Evolutionary conservation across 2,888 invertebrate species (phyloP), one percentile per base, ranked within the genome.

Genomic region (Nebria salina): DNA sequence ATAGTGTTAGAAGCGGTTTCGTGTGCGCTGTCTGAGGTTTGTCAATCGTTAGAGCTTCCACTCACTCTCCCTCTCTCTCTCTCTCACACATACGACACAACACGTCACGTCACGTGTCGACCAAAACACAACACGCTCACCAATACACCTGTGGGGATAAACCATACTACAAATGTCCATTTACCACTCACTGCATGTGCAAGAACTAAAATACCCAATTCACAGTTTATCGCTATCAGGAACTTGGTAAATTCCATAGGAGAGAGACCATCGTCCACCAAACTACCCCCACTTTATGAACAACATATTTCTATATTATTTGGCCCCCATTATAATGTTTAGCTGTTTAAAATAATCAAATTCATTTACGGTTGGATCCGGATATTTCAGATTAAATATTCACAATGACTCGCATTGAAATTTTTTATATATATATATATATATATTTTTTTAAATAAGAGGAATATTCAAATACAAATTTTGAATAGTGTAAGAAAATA

Each of bases 1-100:
- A 83, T 84, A 83, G 73, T 80, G 76, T 76, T 74, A 83, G 83
- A 83, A 84, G 84, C 84, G 84, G 84, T 83, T 84, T 84, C 83
- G 83, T 84, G 82, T 84, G 84, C 84, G 82, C 84, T 83, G 84
- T 83, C 83, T 82, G 81, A 82, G 83, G 83, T 75, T 70, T 83
- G 84, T 83, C 83, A 82, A 81, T 82, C 82, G 83, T 72, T 64
- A 79, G 73, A 75, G 76, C 72, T 78, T 2, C 5, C 79, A 82
- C 68, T 78, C 42, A 34, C 70, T 66, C 34, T 34, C 34, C 1
- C 34, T 34, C 13, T 6, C 54, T 6, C 54, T 7, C 54, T 3
- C 54, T 6, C 54, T 1, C 54, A 54, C 7, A 54, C 54, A 54
- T 64, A 65, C 75, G 75, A 54, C 65, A 65, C 64, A 64, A 54